phyloP scores from a whole-genome alignment of 2,113 vertebrate genomes.

The Polypterus senegalus region DNA sequence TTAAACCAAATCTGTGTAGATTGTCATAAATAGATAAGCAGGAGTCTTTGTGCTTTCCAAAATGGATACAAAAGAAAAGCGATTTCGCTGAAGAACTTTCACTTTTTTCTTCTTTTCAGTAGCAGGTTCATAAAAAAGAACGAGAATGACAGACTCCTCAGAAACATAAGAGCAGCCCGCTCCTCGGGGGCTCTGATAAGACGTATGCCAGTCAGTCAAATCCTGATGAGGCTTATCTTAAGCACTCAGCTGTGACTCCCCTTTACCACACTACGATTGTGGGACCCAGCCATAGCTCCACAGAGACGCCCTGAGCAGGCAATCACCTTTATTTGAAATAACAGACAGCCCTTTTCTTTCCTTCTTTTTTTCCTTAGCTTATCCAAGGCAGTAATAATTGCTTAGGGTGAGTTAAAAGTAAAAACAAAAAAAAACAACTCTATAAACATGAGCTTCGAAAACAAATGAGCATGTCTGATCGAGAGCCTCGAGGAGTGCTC shows the following conservation, averaged over 20 bases:
- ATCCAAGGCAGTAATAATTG: too few species aligned
- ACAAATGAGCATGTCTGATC: too few species aligned
- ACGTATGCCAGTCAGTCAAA: constrained; percentile 7
- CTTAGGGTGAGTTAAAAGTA: too few species aligned
- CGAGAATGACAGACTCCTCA: constrained; percentile 9
- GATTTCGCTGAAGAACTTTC: neutral
- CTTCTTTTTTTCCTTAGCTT: too few species aligned
- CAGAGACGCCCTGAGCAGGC: too few species aligned
- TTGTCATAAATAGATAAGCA: neutral
- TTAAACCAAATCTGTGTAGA: neutral
- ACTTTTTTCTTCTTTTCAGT: constrained; percentile 1
- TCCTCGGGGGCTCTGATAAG: constrained; percentile 16
- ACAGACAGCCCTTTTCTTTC: too few species aligned
- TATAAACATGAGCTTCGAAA: too few species aligned
- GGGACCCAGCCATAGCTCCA: too few species aligned
- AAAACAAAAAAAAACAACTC: too few species aligned
- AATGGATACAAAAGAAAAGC: constrained; percentile 6
- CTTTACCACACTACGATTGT: constrained; percentile 1
- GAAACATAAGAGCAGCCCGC: constrained; percentile 12
- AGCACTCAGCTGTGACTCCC: constrained; percentile 14
- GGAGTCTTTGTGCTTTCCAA: neutral
- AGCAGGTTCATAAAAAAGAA: constrained; percentile 2
- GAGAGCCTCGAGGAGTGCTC: too few species aligned
- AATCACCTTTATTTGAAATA: too few species aligned
- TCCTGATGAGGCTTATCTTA: constrained; percentile 18